Conservation (phyloP, 2,797 vertebrate genomes). For the Pseudochirops corinnae region DNA sequence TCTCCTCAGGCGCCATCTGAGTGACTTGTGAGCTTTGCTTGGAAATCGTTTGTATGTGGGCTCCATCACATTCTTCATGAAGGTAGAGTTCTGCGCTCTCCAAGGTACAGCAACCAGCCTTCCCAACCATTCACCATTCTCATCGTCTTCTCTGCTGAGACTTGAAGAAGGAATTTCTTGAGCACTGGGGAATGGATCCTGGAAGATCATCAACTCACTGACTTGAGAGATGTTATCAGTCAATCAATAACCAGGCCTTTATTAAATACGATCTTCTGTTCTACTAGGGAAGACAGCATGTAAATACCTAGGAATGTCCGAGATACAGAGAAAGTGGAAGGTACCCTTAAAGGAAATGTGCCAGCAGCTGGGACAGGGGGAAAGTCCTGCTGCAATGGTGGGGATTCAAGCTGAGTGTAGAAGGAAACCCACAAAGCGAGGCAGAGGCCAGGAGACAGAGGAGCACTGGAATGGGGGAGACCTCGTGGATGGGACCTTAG, state of each 20-base stretch:
- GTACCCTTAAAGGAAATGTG: neutral
- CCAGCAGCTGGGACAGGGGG: neutral
- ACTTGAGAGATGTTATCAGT: neutral
- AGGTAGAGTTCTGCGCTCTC: neutral
- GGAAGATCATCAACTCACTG: neutral
- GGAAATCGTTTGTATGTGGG: neutral
- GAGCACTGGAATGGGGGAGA: too few relatives aligned
- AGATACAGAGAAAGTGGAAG: neutral
- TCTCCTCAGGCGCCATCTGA: neutral
- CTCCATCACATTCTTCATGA: neutral
- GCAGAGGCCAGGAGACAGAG: neutral
- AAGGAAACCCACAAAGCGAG: neutral
- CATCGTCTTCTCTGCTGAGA: neutral
- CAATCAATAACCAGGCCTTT: neutral
- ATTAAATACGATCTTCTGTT: neutral
- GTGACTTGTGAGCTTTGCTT: constrained; percentile 21
- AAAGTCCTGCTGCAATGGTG: neutral
- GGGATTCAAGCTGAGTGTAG: neutral
- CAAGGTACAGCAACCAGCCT: neutral
- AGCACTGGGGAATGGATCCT: neutral
- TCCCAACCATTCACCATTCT: neutral
- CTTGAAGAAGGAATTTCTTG: neutral
- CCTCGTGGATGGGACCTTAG: neutral
- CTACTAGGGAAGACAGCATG: neutral
- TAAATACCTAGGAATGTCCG: neutral